Base-by-base conservation (phyloP, 2,888 invertebrate genomes). In the Xestoiulus laeticollis region DNA sequence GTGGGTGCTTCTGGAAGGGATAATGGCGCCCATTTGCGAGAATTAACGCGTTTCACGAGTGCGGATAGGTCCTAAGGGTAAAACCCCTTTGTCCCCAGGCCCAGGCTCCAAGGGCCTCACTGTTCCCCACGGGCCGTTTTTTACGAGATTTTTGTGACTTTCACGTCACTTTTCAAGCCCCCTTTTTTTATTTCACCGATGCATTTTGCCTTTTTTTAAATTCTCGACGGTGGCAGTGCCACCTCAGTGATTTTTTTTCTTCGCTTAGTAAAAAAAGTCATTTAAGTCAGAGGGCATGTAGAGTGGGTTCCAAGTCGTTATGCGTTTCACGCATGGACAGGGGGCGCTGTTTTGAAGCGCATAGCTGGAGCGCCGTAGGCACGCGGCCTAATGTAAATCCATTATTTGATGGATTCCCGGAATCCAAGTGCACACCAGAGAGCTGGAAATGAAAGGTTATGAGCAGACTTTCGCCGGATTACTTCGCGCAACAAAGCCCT, bases 371-470 rank as follows among this genome's bases (percentile, higher is more conserved):
- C 48, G 48, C 48, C 48, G 48, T 48, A 48, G 48, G 59, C 59
- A 3, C 59, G n/a, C 59, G 5, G 59, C 19, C 19, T 68, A 68
- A 68, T 68, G 68, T 10, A 68, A 26, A 22, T 68, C 68, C 68
- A 68, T 68, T 68, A 68, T 68, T 68, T 68, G 68, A 68, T 68
- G 68, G 68, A 68, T 68, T 68, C 68, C 3, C 26, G 68, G 68
- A 68, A 68, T 68, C 68, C 68, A 68, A 68, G 68, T 68, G 26
- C 68, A n/a, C 68, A n/a, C 68, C 68, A 68, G 68, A 68, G 68
- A 68, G 68, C 68, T 68, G 68, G 26, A 68, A 68, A 68, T 68
- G 68, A 68, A 68, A 68, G 68, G 68, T 68, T 68, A 68, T 68
- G 68, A 68, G 68, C 68, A 26, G 68, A 26, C 68, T 26, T 68